Conservation (phyloP, 2,797 vertebrate species). For the Pagetopsis macropterus region DNA sequence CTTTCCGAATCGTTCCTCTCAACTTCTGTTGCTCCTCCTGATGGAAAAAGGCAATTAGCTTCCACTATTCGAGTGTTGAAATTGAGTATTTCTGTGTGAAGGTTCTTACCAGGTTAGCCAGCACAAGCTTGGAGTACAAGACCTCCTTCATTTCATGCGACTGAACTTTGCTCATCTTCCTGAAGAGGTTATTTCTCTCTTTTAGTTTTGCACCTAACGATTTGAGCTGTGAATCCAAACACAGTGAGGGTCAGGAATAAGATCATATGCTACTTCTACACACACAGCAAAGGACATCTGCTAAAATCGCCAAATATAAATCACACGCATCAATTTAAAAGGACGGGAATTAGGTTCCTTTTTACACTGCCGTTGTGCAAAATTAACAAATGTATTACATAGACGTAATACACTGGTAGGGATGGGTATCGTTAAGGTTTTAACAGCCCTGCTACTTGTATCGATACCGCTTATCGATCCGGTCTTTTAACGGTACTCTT, state of each 20-base stretch:
- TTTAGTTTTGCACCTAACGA: conserved; percentile 79
- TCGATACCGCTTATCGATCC: no score
- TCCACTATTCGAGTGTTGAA: background rate
- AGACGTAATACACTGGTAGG: no score
- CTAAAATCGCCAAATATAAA: background rate
- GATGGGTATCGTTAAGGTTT: no score
- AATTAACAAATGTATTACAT: background rate
- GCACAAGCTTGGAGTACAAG: conserved; percentile 75
- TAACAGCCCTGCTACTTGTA: no score
- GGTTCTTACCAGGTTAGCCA: conserved; percentile 71
- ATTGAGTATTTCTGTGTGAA: background rate
- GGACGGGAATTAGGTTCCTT: background rate
- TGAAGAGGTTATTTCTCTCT: conserved; percentile 76
- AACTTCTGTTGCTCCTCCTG: conserved; percentile 79
- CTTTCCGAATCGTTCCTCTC: conserved; percentile 64
- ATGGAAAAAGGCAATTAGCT: background rate
- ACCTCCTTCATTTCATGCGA: conserved; percentile 82
- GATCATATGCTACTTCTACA: background rate
- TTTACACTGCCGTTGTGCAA: background rate
- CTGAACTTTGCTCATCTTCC: conserved; percentile 78
- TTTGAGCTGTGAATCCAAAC: conserved; percentile 69
- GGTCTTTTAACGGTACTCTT: no score
- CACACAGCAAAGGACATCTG: background rate
- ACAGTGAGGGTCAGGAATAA: conserved; percentile 1
- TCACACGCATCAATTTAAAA: background rate